Percentiles rank a stretch among this genome's conserved stretches.
Evolutionary conservation across 2,113 vertebrate genomes (phyloP).

Genomic region (Sorex fumeus): DNA sequence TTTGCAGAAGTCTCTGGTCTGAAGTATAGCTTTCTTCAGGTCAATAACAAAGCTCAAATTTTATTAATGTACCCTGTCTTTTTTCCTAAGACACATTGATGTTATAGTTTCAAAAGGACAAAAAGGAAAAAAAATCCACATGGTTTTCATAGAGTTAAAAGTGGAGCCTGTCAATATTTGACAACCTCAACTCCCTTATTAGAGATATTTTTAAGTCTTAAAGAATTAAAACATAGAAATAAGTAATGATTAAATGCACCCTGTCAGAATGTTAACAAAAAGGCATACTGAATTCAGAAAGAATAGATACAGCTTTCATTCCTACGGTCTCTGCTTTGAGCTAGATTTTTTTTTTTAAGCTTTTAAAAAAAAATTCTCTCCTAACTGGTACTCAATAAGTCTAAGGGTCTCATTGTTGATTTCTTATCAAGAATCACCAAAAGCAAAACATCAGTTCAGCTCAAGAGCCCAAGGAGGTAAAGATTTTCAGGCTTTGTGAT

Average conservation of each 20-base stretch:
- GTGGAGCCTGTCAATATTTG: neutral
- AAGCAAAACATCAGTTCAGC: too few relatives aligned
- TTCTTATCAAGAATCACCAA: too few relatives aligned
- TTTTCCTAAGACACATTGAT: slow-evolving; percentile 14
- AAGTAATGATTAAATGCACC: neutral
- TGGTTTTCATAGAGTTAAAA: slow-evolving; percentile 16
- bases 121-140: neutral
- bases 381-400: too few relatives aligned
- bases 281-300: neutral
- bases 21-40: neutral
- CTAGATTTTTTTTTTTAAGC: slow-evolving; percentile 51
- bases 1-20: slow-evolving; percentile 4
- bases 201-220: slow-evolving; percentile 25
- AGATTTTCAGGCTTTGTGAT: too few relatives aligned
- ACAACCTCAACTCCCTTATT: slow-evolving; percentile 1
- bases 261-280: slow-evolving; percentile 53
- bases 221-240: slow-evolving; percentile 55
- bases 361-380: too few relatives aligned
- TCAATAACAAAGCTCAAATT: slow-evolving; percentile 4
- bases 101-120: slow-evolving; percentile 42
- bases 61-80: slow-evolving; percentile 51
- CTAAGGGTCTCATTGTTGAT: too few relatives aligned
- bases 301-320: slow-evolving; percentile 40
- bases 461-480: too few relatives aligned
- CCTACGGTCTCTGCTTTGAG: slow-evolving; percentile 19